phyloP scores from a whole-genome alignment of 64 coral and sea anemone species.

The Actinia equina region DNA sequence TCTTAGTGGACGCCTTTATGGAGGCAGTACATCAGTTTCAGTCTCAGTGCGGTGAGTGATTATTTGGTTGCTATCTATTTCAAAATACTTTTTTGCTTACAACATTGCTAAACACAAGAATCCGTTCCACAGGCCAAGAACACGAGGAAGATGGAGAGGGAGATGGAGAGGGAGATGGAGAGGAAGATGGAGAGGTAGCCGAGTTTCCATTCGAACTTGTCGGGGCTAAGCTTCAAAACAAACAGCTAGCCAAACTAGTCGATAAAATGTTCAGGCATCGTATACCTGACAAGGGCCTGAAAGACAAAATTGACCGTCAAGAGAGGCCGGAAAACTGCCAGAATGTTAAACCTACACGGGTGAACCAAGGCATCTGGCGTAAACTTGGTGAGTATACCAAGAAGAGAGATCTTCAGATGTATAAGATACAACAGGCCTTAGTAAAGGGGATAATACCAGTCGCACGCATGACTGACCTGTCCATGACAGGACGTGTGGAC shows the following conservation, averaged over 20 bases:
- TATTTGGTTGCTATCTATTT: no score
- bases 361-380: constrained; percentile 40
- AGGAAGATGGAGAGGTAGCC: no score
- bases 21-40: no score
- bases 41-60: no score
- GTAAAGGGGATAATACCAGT: constrained; percentile 32
- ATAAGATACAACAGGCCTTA: constrained; percentile 35
- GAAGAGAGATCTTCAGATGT: constrained; percentile 24
- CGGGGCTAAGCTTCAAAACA: constrained; percentile 5
- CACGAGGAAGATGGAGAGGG: no score
- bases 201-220: no score
- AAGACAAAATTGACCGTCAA: constrained; percentile 43
- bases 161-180: no score
- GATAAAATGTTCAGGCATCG: constrained; percentile 19
- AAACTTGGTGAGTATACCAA: constrained; percentile 26
- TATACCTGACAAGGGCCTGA: constrained; percentile 20
- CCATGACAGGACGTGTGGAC: constrained; percentile 11
- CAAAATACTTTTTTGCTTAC: no score
- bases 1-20: no score
- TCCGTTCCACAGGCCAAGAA: no score
- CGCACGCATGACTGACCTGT: constrained; percentile 15
- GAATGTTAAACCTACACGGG: constrained; percentile 17
- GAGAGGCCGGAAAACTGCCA: constrained; percentile 29
- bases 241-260: constrained; percentile 27
- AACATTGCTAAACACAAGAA: no score